Evolutionary conservation across 2,113 vertebrate genomes (phyloP).

Genomic region (Python bivittatus): DNA sequence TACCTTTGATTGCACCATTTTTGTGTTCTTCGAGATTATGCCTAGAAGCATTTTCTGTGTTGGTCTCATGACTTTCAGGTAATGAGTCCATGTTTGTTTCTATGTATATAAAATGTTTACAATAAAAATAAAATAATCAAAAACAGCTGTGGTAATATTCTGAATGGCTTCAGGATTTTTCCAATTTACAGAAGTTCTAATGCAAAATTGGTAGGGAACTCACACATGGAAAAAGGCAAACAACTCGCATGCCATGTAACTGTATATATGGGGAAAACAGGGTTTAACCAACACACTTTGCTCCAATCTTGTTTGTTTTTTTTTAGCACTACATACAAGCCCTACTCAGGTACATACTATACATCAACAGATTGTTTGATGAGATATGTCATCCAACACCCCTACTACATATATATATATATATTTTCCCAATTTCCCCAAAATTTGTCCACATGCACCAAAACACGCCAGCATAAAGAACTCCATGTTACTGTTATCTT

Average conservation of each 20-base stretch:
- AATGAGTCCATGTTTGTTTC: constrained; percentile 17
- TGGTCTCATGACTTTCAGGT: not conserved
- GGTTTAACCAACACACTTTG: not conserved
- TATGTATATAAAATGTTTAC: not conserved
- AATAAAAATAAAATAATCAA: not conserved
- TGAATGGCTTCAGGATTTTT: not conserved
- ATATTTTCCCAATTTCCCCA: not conserved
- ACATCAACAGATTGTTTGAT: not conserved
- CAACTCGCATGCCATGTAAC: not conserved
- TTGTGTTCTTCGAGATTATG: constrained; percentile 4
- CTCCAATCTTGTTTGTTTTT: not conserved
- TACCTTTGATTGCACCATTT: constrained; percentile 13
- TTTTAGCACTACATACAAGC: not conserved
- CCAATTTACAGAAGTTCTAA: not conserved
- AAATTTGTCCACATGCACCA: not conserved
- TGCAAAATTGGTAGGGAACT: not conserved
- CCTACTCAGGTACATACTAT: not conserved
- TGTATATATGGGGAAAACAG: not conserved
- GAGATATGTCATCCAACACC: not conserved
- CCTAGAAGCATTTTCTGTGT: not conserved
- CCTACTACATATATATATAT: not conserved
- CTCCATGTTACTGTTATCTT: not conserved
- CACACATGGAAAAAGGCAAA: not conserved
- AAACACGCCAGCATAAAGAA: not conserved
- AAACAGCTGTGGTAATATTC: not conserved